Base-by-base conservation (phyloP, 2,888 invertebrate genomes). In the Hofmannophila pseudospretella region DNA sequence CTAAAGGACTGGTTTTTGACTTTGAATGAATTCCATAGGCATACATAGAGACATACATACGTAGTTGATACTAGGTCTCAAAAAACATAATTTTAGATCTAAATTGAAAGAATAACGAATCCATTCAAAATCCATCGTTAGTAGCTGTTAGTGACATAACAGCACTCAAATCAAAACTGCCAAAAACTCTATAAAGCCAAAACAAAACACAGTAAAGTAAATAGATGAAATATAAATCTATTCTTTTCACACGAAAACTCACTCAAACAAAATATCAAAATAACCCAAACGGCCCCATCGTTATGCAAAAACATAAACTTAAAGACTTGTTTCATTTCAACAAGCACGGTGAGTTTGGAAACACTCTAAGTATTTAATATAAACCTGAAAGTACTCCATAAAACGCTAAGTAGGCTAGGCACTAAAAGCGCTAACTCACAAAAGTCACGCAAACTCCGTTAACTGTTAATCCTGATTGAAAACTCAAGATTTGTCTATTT, bases 91-190 rank as follows among this genome's bases (percentile, higher is more conserved):
- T n/a, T n/a, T n/a, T n/a, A n/a, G n/a, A n/a, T 16, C 16, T 16
- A 3, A 16, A 16, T 5, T 16, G 5, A 16, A 3, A 31, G 16
- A 1, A 23, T 4, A 14, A 39, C 35, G 58, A 66, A 66, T 67
- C 67, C 82, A 52, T 86, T 79, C 77, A 86, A 78, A 86, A 79
- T 79, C 72, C 38, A 38, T 47, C 38, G 87, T 88, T 88, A 88
- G 88, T 88, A 87, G 81, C 84, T 78, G 85, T 85, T 86, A 87
- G 82, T 84, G 64, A 60, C 63, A 73, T 81, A 85, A 85, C 84
- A 86, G 80, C 82, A 85, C 79, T 70, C 80, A 73, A 67, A 54
- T 70, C 80, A 73, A 67, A 54, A 54, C 49, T 58, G 51, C 52
- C 55, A 28, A 42, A 48, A 45, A 40, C 42, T n/a, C n/a, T 34